Evolutionary conservation across 1,140 invertebrate genomes (phyloP).

Genomic region (Liolophura sinensis): DNA sequence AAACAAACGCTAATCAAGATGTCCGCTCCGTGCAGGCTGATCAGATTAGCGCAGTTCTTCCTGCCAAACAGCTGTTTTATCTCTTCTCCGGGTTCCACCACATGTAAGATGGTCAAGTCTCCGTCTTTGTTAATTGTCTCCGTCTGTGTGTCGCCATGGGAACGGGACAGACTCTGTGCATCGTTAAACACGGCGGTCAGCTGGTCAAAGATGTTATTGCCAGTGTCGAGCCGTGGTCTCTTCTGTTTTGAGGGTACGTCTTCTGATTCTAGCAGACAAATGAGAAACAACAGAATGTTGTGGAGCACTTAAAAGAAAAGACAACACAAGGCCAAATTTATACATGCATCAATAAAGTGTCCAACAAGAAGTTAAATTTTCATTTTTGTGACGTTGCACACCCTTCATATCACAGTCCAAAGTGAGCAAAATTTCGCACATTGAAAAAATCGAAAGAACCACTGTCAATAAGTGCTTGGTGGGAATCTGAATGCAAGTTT

Average conservation of each 20-base stretch:
- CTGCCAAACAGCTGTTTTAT: constrained; percentile 62
- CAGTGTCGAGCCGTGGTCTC: constrained; percentile 54
- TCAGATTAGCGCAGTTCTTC: constrained; percentile 67
- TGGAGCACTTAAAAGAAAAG: background rate
- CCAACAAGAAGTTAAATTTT: no score
- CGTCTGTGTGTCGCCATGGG: constrained; percentile 12
- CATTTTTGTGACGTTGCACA: no score
- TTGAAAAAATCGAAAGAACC: no score
- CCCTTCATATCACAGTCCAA: no score
- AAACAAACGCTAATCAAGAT: constrained; percentile 79
- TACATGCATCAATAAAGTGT: no score
- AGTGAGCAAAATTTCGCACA: no score
- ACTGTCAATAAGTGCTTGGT: no score
- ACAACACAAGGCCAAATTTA: no score
- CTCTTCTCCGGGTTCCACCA: constrained; percentile 50
- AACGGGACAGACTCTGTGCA: constrained; percentile 7
- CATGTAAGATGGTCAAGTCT: constrained; percentile 48
- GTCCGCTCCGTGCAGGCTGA: constrained; percentile 76
- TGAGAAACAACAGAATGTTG: constrained; percentile 4
- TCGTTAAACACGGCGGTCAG: constrained; percentile 60
- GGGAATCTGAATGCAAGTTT: no score
- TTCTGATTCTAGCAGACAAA: constrained; percentile 20
- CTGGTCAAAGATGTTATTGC: constrained; percentile 58
- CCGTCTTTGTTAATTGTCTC: constrained; percentile 47
- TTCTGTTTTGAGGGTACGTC: constrained; percentile 47